Percentiles rank a stretch among this genome's conserved stretches.
Conservation (phyloP, 2,113 vertebrate species). For the Paraplagusia blochii region DNA sequence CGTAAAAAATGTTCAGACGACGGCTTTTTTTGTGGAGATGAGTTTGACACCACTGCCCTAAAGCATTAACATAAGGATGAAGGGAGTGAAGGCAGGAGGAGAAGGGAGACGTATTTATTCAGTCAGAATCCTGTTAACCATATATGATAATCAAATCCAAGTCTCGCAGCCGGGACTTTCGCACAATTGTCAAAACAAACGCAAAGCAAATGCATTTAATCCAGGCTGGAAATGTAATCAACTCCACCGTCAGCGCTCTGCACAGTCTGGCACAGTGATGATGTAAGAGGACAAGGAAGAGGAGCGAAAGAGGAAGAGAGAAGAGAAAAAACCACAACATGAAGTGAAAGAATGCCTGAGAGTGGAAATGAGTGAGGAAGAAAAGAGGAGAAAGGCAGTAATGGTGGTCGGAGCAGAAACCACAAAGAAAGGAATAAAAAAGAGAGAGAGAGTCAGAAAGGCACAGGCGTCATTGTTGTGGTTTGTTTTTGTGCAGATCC, state of each 20-base stretch:
- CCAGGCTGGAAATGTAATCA: conserved; percentile 51
- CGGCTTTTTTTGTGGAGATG: too few relatives aligned
- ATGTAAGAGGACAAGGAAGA: conserved; percentile 4
- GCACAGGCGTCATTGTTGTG: conserved; percentile 23
- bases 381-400: not conserved
- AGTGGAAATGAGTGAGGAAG: conserved; percentile 13
- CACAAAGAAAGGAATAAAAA: not conserved
- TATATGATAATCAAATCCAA: conserved; percentile 29
- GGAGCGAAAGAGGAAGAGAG: conserved; percentile 5
- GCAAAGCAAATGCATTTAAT: conserved; percentile 28
- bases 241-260: not conserved
- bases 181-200: conserved; percentile 28
- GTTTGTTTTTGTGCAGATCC: conserved; percentile 7
- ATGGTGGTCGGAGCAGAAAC: not conserved
- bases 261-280: conserved; percentile 24
- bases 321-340: conserved; percentile 28
- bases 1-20: too few relatives aligned
- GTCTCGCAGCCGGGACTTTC: conserved; percentile 38
- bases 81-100: not conserved
- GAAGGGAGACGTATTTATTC: not conserved
- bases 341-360: conserved; percentile 20
- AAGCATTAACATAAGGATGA: too few relatives aligned
- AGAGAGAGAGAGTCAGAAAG: not conserved
- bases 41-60: too few relatives aligned
- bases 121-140: conserved; percentile 13